These are phyloP conservation scores for Zygaena filipendulae DNA, from an alignment of 2,888 invertebrate genomes.

Conservation along the genomic window DNA sequence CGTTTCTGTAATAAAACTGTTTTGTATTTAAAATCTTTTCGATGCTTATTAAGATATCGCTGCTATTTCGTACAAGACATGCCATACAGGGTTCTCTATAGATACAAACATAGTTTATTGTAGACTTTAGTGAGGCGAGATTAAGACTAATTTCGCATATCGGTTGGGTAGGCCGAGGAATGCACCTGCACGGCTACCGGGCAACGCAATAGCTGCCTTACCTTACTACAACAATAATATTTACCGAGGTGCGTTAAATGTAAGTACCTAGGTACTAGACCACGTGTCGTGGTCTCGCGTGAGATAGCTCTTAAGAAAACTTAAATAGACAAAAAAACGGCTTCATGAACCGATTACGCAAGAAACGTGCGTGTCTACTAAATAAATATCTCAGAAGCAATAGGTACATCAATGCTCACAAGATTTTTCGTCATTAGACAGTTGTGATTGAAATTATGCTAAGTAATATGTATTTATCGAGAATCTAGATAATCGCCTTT, in stretches of 20 bases:
- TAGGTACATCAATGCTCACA: too few species aligned
- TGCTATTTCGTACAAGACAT: constrained; percentile 53
- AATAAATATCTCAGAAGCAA: too few species aligned
- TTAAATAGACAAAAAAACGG: too few species aligned
- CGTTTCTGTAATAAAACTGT: constrained; percentile 18
- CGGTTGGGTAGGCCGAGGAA: constrained; percentile 19
- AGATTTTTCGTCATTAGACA: too few species aligned
- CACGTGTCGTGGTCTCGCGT: constrained; percentile 16
- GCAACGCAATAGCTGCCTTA: constrained; percentile 32
- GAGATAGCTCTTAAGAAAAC: too few species aligned
- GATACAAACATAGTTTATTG: constrained; percentile 33
- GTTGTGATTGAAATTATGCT: too few species aligned
- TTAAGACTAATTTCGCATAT: constrained; percentile 29
- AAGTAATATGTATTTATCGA: too few species aligned
- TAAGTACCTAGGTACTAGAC: constrained; percentile 25
- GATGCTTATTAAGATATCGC: constrained; percentile 22
- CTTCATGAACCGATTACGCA: too few species aligned
- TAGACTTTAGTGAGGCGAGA: constrained; percentile 30
- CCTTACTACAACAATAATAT: constrained; percentile 30
- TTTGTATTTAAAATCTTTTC: constrained; percentile 22
- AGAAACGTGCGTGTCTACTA: too few species aligned
- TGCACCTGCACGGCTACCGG: constrained; percentile 53
- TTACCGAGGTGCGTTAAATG: constrained; percentile 31
- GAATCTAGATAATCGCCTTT: too few species aligned
- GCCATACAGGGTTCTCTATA: constrained; percentile 54